Evolutionary conservation across 1,140 invertebrate species (phyloP), one percentile per base, ranked within the genome.

Genomic region (Heliconius hewitsoni): DNA sequence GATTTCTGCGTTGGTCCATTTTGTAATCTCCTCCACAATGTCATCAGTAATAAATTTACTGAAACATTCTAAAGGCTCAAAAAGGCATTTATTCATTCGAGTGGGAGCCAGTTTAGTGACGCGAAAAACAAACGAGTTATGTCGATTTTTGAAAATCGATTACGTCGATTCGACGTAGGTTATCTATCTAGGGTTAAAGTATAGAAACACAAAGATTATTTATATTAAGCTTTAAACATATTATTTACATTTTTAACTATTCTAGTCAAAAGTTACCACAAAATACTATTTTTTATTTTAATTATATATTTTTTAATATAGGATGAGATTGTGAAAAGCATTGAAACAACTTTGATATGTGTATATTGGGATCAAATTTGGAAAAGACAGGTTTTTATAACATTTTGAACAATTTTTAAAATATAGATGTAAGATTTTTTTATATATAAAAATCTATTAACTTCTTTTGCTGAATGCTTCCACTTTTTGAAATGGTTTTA

Each of bases 151-250:
- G n/a, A n/a, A n/a, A n/a, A n/a, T n/a, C n/a, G n/a, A n/a, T n/a
- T n/a, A n/a, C n/a, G n/a, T n/a, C n/a, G n/a, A n/a, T n/a, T n/a
- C n/a, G n/a, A n/a, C n/a, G n/a, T n/a, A n/a, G n/a, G n/a, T n/a
- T n/a, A n/a, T n/a, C n/a, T n/a, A n/a, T n/a, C n/a, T n/a, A n/a
- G n/a, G n/a, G n/a, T 50, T 72, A 27, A 71, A 34, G 16, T 71
- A 71, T 72, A 52, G 52, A 39, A 42, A 72, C 30, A 39, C 42
- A 76, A 39, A 34, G 34, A 72, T 72, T 75, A 79, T 71, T 42
- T 37, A 79, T 79, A 75, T 75, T 18, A 71, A 75, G 78, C 78
- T 79, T 79, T 75, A 75, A 70, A 66, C 39, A 77, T 52, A 52
- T 72, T 23, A 60, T 73, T 74, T 74, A 74, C 46, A 50, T 72